Base-by-base conservation (phyloP, 1,140 invertebrate species). In the Bombus vancouverensis region DNA sequence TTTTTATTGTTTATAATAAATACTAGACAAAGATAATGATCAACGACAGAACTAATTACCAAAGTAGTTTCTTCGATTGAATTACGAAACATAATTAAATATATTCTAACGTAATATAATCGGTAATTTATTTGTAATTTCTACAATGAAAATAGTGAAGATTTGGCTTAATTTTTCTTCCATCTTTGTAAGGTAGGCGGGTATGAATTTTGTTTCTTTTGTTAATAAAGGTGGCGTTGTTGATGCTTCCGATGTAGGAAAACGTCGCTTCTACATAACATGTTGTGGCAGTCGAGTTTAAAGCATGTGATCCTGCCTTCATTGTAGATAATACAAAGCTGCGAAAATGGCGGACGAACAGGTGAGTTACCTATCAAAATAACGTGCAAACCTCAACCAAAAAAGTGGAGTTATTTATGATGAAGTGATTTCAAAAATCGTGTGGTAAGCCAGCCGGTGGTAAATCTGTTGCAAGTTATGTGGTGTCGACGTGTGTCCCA, bases 321-420 rank as follows among this genome's bases (percentile, higher is more conserved):
- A 92, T 80, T 89, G 88, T 90, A 93, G 89, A 94, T 91, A 95
- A 95, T 95, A 95, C 94, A 89, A 94, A 92, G 91, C 91, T 92
- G 90, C 91, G 93, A 95, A 96, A 96, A 96, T 96, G 96, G 96
- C 96, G 95, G 96, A 96, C 91, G 96, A 96, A 95, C 96, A 96
- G 96, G 96, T 96, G 94, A 95, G 94, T 95, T 91, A 90, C 89
- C 91, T 92, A 94, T 91, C 88, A 94, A 93, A 92, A 91, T 88
- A 90, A 91, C 72, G 80, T 79, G 87, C 76, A 78, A 81, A 81
- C 74, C 71, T 78, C 85, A 81, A 85, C 47, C 47, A 84, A 83
- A 70, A 57, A 77, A 34, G 71, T 71, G 70, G 28, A 82, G 83
- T 85, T 90, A 83, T 80, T 57, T 82, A 85, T 39, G 70, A 81